Evolutionary conservation across 2,113 vertebrate species (phyloP), one percentile per base, ranked within the genome.

Genomic region (Corynorhinus townsendii): DNA sequence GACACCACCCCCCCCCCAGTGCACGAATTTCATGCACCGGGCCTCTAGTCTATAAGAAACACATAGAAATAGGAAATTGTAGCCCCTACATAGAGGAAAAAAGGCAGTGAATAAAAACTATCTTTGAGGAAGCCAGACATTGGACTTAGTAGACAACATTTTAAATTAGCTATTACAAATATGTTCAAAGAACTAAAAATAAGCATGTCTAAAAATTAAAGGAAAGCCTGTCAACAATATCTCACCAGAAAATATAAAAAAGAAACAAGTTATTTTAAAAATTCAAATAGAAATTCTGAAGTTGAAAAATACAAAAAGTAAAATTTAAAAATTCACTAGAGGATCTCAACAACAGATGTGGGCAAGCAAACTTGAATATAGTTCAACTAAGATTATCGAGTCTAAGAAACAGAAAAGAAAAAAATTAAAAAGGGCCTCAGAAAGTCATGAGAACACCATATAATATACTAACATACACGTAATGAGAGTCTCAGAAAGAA

Each of bases 191-290:
- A 80, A 40, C 76, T 71, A 76, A 77, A 68, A 68, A 87, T 10
- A 90, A 87, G 14, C 14, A 83, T 71, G 45, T 54, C 35, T 72
- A 84, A 79, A 84, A 94, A 88, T 71, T 84, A 94, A 83, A 89
- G 47, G 45, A 86, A n/a, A 79, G n/a, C 43, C 52, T 69, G 28
- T 90, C n/a, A 43, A 94, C 2, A 54, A 28, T 16, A 45, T 92
- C 47, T 88, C 69, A 69, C 15, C 4, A 59, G 20, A 88, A 72
- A 68, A 83, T 22, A 71, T 16, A 40, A 76, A 75, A 88, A 88
- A 69, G 38, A 69, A 54, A 91, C 4, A 92, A 87, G 76, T 82
- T 71, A 82, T 40, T 35, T 52, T 54, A 93, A 54, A 84, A 43
- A 82, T 68, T 43, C 77, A 77, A 49, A 64, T 20, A 77, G 38